Conservation (phyloP, 2,797 vertebrate genomes). For the Morelia viridis region DNA sequence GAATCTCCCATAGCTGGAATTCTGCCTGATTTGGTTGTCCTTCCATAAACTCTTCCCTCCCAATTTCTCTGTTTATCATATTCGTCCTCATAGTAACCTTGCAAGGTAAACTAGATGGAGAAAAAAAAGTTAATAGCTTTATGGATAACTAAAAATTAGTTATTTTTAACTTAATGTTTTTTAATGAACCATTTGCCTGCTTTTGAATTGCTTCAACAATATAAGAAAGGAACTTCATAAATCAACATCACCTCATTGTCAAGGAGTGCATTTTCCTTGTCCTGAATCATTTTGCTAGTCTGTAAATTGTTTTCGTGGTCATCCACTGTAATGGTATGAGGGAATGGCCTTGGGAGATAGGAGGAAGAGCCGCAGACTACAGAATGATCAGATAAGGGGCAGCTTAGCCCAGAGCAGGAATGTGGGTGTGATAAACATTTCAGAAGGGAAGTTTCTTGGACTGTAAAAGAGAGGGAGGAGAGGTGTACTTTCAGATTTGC, state of each 20-base stretch:
- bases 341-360: background rate
- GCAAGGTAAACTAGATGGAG: too few relatives aligned
- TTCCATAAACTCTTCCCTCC: background rate
- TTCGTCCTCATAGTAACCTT: background rate
- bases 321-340: background rate
- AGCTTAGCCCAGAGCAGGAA: background rate
- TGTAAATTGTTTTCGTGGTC: background rate
- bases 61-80: background rate
- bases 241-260: background rate
- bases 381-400: background rate
- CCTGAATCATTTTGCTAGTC: background rate
- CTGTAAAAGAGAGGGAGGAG: too few relatives aligned
- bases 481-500: too few relatives aligned
- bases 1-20: background rate
- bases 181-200: background rate
- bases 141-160: background rate
- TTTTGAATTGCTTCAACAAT: background rate
- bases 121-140: background rate
- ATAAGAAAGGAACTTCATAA: background rate
- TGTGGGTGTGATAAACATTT: too few relatives aligned
- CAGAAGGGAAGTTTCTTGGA: too few relatives aligned
- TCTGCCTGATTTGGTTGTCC: background rate
- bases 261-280: background rate
- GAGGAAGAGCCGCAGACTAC: too few relatives aligned
- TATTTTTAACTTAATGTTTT: background rate